Evolutionary conservation across 2,797 vertebrate species (phyloP), one percentile per base, ranked within the genome.

Genomic region (Falco columbarius): DNA sequence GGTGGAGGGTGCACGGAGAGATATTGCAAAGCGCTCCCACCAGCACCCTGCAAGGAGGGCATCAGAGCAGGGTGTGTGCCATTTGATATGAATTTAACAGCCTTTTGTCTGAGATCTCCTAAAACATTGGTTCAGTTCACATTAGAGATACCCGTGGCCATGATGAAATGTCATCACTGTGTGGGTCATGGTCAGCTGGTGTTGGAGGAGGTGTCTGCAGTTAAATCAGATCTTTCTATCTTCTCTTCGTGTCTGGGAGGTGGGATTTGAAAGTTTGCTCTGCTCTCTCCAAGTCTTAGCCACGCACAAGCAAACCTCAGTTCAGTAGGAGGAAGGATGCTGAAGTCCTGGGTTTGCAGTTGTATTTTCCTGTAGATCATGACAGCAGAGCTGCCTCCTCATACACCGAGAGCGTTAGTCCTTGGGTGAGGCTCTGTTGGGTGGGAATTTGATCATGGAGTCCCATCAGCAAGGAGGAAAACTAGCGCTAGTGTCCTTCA

Each of bases 11-110:
- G 29, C 10, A 11, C 27, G 21, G 51, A 34, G 46, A 54, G 40
- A 15, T 30, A 21, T 32, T 59, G 52, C 27, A 54, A 40, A 30
- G 34, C 0, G 0, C 10, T 44, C 27, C 49, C 0, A 1, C n/a
- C 63, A 66, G 55, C n/a, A 42, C 40, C 27, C 9, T 65, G 68
- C 74, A 34, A 68, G 67, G 67, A 83, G 30, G 30, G 13, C 49
- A 29, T 22, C 24, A 20, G 40, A 65, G 15, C 15, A 27, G 32
- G 32, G 14, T 66, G 34, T 15, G 29, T 34, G 63, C 34, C 2
- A 0, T 47, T 47, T 22, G 34, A 5, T n/a, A 42, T 7, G 36
- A 2, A 8, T 81, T 65, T 19, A 74, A 56, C 29, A 54, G 46
- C 46, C 32, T 56, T 30, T 44, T 29, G 12, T n/a, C 76, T 6